Percentiles rank a stretch among this genome's conserved stretches.
Conservation (phyloP, 2,113 vertebrate species). For the Amblyopsis rosae region DNA sequence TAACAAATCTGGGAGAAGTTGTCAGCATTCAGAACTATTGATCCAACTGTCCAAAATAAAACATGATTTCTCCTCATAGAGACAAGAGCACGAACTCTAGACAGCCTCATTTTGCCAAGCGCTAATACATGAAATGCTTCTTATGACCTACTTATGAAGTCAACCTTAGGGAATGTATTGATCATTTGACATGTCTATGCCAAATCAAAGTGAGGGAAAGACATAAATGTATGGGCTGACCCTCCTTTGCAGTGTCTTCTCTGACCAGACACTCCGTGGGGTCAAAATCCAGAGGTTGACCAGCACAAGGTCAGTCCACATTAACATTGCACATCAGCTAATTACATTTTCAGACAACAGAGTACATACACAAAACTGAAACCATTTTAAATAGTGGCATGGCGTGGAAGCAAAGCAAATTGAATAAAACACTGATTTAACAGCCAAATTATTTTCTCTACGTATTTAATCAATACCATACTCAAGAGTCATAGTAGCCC, state of each 20-base stretch:
- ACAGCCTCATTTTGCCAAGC: constrained; percentile 47
- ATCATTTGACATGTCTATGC: constrained; percentile 59
- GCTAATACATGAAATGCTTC: constrained; percentile 73
- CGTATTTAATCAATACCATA: constrained; percentile 75
- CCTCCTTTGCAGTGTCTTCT: constrained; percentile 73
- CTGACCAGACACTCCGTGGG: constrained; percentile 79
- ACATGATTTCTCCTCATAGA: constrained; percentile 3
- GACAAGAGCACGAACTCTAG: constrained; percentile 64
- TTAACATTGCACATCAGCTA: constrained; percentile 81
- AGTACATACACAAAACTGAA: constrained; percentile 49
- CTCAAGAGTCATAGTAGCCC: constrained; percentile 64
- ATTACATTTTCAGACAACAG: constrained; percentile 80
- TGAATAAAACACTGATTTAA: constrained; percentile 66
- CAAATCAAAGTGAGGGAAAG: constrained; percentile 27
- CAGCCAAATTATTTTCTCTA: constrained; percentile 70
- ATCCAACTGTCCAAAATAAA: constrained; percentile 19
- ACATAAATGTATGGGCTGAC: constrained; percentile 76
- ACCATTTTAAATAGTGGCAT: constrained; percentile 53
- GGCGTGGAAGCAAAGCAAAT: constrained; percentile 50
- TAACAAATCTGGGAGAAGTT: neutral
- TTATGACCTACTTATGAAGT: constrained; percentile 77
- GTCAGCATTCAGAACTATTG: constrained; percentile 17
- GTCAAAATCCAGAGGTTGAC: constrained; percentile 80
- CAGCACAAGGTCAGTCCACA: constrained; percentile 79
- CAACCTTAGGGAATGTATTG: constrained; percentile 67